Conservation (phyloP, 2,797 vertebrate genomes). For the Tolypeutes matacus region DNA sequence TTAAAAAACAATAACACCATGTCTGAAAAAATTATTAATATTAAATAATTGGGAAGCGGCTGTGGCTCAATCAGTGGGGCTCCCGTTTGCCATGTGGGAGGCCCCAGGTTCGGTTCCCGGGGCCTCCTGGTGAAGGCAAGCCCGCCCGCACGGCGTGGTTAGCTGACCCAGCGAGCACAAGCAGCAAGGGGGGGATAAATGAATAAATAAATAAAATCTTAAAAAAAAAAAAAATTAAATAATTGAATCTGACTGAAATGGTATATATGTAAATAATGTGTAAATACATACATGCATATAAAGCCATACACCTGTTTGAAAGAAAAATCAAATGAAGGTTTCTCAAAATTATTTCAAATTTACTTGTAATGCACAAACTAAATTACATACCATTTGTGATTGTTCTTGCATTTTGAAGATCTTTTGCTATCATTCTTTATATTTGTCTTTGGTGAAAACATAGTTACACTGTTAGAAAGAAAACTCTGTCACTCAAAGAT, state of each 20-base stretch:
- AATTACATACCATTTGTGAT: conserved; percentile 86
- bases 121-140: no score
- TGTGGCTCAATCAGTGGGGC: no score
- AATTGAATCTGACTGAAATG: background rate
- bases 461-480: conserved; percentile 86
- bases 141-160: no score
- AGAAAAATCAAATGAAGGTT: background rate
- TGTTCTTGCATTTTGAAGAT: conserved; percentile 79
- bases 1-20: background rate
- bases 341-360: background rate
- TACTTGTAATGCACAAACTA: background rate
- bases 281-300: background rate
- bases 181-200: no score
- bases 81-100: no score
- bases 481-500: background rate
- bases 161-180: no score
- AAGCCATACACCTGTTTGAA: background rate
- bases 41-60: background rate
- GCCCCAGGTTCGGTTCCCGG: no score
- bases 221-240: no score
- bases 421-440: conserved; percentile 83
- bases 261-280: background rate
- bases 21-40: background rate
- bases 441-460: conserved; percentile 92
- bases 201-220: no score